Evolutionary conservation across 2,113 vertebrate genomes (phyloP).

Genomic region (Leiothrix lutea): DNA sequence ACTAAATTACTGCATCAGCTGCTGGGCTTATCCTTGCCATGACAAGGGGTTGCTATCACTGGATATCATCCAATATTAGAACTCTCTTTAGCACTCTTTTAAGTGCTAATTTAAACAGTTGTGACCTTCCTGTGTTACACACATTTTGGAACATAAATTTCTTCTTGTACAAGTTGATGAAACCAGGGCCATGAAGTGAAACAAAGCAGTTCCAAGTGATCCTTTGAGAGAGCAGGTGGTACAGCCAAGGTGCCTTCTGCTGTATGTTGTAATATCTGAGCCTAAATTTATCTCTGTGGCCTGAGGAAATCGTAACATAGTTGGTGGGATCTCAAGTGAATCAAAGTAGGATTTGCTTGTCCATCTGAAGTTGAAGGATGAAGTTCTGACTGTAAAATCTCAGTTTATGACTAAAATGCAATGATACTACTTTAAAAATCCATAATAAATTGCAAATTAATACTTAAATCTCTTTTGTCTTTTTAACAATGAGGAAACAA

Average conservation of each 20-base stretch:
- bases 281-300: not conserved
- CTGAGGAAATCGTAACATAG: not conserved
- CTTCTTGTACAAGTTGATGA: not conserved
- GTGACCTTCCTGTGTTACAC: not conserved
- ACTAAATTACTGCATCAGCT: not conserved
- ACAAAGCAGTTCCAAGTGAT: not conserved
- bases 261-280: not conserved
- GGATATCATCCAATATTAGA: not conserved
- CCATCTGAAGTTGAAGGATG: not conserved
- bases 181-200: not conserved
- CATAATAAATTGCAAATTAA: not conserved
- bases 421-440: not conserved
- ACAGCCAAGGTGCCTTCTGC: not conserved
- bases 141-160: not conserved
- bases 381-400: not conserved
- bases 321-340: not conserved
- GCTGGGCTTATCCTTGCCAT: not conserved
- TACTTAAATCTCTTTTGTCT: not conserved
- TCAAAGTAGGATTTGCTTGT: not conserved
- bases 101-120: not conserved
- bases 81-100: not conserved
- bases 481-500: not conserved
- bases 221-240: not conserved
- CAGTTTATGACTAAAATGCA: not conserved
- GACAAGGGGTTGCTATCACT: not conserved